These are phyloP conservation scores for Acanthacorydalis orientalis DNA, from an alignment of 2,888 invertebrate genomes.

Conservation along the genomic window DNA sequence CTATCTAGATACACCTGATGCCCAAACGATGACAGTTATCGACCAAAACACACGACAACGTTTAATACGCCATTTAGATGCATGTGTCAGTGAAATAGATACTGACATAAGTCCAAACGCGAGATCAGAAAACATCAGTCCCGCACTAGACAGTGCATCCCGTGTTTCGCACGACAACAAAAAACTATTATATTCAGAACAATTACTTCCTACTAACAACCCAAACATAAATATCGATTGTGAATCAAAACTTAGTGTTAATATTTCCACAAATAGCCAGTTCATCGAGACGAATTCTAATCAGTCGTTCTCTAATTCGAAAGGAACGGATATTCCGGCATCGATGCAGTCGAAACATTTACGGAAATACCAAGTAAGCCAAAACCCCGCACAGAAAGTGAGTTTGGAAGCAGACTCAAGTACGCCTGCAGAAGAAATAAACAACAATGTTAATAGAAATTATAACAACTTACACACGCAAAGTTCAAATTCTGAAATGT, in stretches of 20 bases:
- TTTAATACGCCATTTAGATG: conserved; percentile 38
- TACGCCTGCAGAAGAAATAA: conserved; percentile 27
- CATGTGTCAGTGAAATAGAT: conserved; percentile 42
- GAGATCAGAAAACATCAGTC: neutral
- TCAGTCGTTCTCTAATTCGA: neutral
- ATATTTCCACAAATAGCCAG: neutral
- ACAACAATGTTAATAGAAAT: conserved; percentile 24
- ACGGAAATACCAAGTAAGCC: no score
- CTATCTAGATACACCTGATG: conserved; percentile 42
- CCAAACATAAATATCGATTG: neutral
- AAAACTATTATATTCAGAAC: neutral
- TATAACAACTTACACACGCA: conserved; percentile 18
- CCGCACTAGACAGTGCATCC: neutral
- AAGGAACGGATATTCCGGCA: neutral
- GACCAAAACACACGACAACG: conserved; percentile 40
- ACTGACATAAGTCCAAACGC: conserved; percentile 27
- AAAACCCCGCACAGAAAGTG: neutral
- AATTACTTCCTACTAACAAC: neutral
- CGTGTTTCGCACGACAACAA: neutral
- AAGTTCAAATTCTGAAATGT: conserved; percentile 12
- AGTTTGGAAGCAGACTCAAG: conserved; percentile 23
- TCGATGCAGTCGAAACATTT: neutral
- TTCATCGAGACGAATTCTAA: neutral
- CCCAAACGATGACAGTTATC: conserved; percentile 36
- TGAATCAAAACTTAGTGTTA: neutral